Evolutionary conservation across 2,888 invertebrate species (phyloP).

Genomic region (Eretmocerus hayati): DNA sequence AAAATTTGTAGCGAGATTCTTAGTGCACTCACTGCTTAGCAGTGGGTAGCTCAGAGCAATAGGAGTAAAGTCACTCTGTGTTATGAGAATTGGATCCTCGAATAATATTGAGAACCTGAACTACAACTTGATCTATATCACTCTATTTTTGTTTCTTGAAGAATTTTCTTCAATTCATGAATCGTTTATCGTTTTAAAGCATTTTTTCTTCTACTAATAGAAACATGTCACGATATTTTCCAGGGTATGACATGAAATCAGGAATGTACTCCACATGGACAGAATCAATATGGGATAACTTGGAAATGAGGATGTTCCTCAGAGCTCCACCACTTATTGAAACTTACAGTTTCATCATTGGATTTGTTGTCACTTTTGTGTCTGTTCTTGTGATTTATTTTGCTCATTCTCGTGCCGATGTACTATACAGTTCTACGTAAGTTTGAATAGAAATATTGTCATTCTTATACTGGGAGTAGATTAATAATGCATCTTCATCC

Average conservation of each 20-base stretch:
- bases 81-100: too few species aligned
- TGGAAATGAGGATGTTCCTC: constrained; percentile 72
- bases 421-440: constrained; percentile 33
- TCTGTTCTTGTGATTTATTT: constrained; percentile 53
- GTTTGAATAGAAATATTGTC: neutral
- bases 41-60: too few species aligned
- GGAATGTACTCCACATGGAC: constrained; percentile 80
- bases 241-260: constrained; percentile 71
- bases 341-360: constrained; percentile 51
- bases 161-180: too few species aligned
- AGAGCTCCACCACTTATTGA: constrained; percentile 59
- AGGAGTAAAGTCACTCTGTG: too few species aligned
- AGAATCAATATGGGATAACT: constrained; percentile 75
- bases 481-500: constrained; percentile 7
- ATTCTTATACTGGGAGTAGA: neutral
- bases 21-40: too few species aligned
- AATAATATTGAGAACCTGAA: too few species aligned
- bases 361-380: constrained; percentile 48
- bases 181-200: too few species aligned
- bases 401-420: constrained; percentile 48
- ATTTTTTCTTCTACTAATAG: too few species aligned
- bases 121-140: too few species aligned
- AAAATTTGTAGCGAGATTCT: too few species aligned
- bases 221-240: too few species aligned
- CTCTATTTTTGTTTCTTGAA: too few species aligned